Conservation (phyloP, 2,797 vertebrate species). For the Denticeps clupeoides region DNA sequence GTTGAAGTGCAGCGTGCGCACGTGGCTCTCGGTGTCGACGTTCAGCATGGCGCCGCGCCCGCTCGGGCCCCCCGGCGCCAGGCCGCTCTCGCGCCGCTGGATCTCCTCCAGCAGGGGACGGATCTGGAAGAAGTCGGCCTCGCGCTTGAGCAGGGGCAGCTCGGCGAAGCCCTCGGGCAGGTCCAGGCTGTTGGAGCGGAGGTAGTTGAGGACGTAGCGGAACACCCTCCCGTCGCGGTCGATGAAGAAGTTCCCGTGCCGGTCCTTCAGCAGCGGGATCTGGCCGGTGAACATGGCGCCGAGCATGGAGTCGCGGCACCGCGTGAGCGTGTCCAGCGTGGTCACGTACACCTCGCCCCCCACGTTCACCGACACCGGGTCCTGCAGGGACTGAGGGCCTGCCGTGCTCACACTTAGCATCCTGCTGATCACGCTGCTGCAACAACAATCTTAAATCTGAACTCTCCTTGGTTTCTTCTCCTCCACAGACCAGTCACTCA, state of each 20-base stretch:
- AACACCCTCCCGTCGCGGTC: conserved; percentile 67
- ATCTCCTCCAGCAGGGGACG: conserved; percentile 62
- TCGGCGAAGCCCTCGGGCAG: conserved; percentile 58
- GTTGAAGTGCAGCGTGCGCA: conserved; percentile 63
- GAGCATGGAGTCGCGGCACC: conserved; percentile 70
- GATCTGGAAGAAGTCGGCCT: conserved; percentile 74
- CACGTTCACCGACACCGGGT: conserved; percentile 64
- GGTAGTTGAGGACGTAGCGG: conserved; percentile 66
- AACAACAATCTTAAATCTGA: too few relatives aligned
- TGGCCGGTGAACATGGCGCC: conserved; percentile 65
- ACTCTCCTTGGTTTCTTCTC: too few relatives aligned
- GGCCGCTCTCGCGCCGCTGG: conserved; percentile 33
- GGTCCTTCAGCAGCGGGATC: conserved; percentile 46
- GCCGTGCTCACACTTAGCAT: conserved; percentile 20
- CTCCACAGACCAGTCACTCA: too few relatives aligned
- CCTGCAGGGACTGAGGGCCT: conserved; percentile 34
- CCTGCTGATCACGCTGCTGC: too few relatives aligned
- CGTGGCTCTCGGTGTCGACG: conserved; percentile 46
- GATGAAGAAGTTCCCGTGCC: conserved; percentile 59
- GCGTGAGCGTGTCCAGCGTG: conserved; percentile 64
- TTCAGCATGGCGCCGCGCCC: conserved; percentile 49
- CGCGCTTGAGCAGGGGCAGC: conserved; percentile 49
- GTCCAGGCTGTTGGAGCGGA: conserved; percentile 60
- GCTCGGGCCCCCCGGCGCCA: conserved; percentile 19
- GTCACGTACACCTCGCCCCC: conserved; percentile 68